Evolutionary conservation across 2,113 vertebrate genomes (phyloP), one percentile per base, ranked within the genome.

Genomic region (Antechinus stuartii): DNA sequence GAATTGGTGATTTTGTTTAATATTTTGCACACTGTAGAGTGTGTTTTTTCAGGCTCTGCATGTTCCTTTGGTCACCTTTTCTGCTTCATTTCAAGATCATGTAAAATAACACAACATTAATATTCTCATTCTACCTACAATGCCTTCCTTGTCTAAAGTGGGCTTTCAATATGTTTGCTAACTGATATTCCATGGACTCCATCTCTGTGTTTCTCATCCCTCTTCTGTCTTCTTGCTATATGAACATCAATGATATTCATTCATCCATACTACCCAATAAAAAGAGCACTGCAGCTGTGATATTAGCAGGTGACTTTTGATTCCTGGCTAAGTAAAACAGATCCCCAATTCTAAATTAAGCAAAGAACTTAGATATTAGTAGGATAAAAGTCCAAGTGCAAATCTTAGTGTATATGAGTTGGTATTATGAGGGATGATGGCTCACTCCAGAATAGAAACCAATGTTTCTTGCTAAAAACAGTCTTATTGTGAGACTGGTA

Each of bases 241-340:
- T 91, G 91, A 95, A 92, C 55, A 46, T 89, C 90, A 96, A 90
- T 89, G 94, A 94, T 89, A 94, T 89, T 94, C 57, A n/a, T 92
- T 54, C 90, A 95, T 49, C 57, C 55, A 27, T 42, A 19, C 89
- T 91, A 22, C 54, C 55, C 89, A 84, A 61, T 55, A 56, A 91
- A 96, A 95, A 93, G 25, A 92, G 22, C 23, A 57, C 24, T 49
- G 0, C 52, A 95, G 91, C 96, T 94, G 91, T 92, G 92, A 19
- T 90, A 84, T 94, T 84, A 84, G 68, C 68, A 84, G 68, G 68
- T 84, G 68, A 84, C 68, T 97, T 96, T 94, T 95, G 97, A 95
- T 92, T 97, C 96, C 95, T 3, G 3, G 7, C 91, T 50, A 68
- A 2, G 61, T 54, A 91, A 49, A 96, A 53, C 52, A 96, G 61